Evolutionary conservation across 2,888 invertebrate species (phyloP).

Genomic region (Aphidius colemani): DNA sequence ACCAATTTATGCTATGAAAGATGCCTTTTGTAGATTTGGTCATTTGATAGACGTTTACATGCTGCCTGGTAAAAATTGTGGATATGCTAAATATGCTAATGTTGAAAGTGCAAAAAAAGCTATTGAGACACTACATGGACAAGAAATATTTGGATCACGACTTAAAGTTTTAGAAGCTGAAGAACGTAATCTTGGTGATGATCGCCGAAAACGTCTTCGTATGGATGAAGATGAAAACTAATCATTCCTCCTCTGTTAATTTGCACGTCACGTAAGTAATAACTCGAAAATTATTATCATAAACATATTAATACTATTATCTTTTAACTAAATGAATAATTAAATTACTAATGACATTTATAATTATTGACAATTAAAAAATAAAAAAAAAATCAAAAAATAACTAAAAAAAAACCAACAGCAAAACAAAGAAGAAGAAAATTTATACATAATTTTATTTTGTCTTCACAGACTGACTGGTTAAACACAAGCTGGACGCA

Average conservation of each 20-base stretch:
- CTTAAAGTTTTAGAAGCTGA: conserved; percentile 90
- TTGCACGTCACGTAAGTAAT: conserved; percentile 53
- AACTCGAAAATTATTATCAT: neutral
- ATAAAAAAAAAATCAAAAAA: conserved; percentile 23
- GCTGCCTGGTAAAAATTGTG: conserved; percentile 87
- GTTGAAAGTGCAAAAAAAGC: conserved; percentile 77
- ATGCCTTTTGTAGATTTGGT: conserved; percentile 90
- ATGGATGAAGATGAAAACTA: conserved; percentile 58
- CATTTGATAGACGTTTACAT: conserved; percentile 89
- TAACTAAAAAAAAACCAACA: conserved; percentile 33
- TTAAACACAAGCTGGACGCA: conserved; percentile 61
- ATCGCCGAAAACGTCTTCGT: conserved; percentile 56
- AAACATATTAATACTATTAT: conserved; percentile 31
- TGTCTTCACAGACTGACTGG: conserved; percentile 61
- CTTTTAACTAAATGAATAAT: conserved; percentile 30
- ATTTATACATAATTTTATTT: conserved; percentile 53
- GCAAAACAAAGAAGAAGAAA: conserved; percentile 15
- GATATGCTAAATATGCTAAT: conserved; percentile 86
- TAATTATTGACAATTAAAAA: conserved; percentile 34
- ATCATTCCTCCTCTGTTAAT: conserved; percentile 32
- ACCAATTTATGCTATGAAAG: conserved; percentile 77
- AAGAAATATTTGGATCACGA: conserved; percentile 83
- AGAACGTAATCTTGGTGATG: conserved; percentile 63
- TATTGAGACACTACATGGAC: conserved; percentile 77
- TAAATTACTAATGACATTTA: conserved; percentile 35